Percentiles rank a stretch among this genome's conserved stretches.
Conservation (phyloP, 2,888 invertebrate species). For the Chalcis sispes region DNA sequence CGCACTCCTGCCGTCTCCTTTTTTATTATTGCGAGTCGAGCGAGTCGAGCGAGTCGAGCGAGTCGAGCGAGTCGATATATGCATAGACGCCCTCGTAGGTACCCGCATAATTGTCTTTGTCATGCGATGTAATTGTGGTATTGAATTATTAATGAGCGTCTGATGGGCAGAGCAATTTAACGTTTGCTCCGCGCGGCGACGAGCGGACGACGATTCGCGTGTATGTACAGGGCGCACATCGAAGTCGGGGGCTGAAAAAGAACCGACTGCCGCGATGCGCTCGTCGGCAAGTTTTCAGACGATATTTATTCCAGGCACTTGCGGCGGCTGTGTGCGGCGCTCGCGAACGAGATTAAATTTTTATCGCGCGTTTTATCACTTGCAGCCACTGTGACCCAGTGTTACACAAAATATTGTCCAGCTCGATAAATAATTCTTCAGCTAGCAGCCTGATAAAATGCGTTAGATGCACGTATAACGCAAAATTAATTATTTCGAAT, state of each 20-base stretch:
- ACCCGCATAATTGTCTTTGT: slow-evolving; percentile 30
- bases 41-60: too few relatives aligned
- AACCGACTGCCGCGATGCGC: neutral
- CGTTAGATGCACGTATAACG: slow-evolving; percentile 43
- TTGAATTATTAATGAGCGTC: slow-evolving; percentile 48
- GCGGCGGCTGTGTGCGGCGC: neutral
- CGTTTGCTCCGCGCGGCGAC: slow-evolving; percentile 4
- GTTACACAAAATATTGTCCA: slow-evolving; percentile 50
- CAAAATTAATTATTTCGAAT: slow-evolving; percentile 52
- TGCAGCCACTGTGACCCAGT: slow-evolving; percentile 38
- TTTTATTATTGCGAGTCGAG: neutral
- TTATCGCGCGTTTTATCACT: slow-evolving; percentile 47
- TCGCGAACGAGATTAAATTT: slow-evolving; percentile 41
- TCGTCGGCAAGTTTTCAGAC: slow-evolving; percentile 40
- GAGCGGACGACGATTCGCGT: slow-evolving; percentile 21
- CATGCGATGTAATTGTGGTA: slow-evolving; percentile 34
- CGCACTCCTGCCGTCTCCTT: too few relatives aligned
- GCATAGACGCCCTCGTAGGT: neutral
- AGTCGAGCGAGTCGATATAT: neutral
- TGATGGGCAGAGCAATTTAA: neutral
- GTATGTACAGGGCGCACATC: neutral
- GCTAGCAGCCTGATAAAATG: neutral
- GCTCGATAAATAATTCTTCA: slow-evolving; percentile 41
- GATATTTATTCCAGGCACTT: slow-evolving; percentile 37
- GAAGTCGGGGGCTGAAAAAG: neutral